These are phyloP conservation scores for Protonemura montana DNA, from an alignment of 2,888 invertebrate species.

Conservation along the genomic window DNA sequence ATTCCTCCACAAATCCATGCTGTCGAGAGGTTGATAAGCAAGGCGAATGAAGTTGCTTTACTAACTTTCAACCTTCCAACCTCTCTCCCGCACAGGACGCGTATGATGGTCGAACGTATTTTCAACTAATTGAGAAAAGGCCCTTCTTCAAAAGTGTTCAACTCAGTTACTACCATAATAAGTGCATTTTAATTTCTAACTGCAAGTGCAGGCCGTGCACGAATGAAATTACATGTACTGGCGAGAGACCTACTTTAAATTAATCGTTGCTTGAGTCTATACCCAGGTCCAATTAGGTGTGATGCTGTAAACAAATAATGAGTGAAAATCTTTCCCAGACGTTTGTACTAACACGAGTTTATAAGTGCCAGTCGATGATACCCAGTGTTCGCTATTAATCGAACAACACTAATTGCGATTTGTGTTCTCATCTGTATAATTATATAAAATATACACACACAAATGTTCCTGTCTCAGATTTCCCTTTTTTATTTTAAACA, in stretches of 20 bases:
- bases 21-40: too few relatives aligned
- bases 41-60: too few relatives aligned
- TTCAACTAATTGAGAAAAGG: too few relatives aligned
- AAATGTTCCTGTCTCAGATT: background rate
- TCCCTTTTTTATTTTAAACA: background rate
- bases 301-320: slow-evolving; percentile 12
- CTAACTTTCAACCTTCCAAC: too few relatives aligned
- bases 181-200: too few relatives aligned
- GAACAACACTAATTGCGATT: background rate
- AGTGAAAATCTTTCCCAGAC: background rate
- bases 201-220: too few relatives aligned
- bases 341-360: background rate
- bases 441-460: background rate
- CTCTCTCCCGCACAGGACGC: too few relatives aligned
- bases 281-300: background rate
- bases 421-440: background rate
- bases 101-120: too few relatives aligned
- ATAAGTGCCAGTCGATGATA: background rate
- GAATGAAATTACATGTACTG: background rate
- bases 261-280: background rate
- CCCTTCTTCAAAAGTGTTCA: too few relatives aligned
- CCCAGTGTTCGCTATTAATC: background rate
- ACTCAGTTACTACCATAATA: too few relatives aligned
- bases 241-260: background rate
- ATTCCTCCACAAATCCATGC: too few relatives aligned